Evolutionary conservation across 2,888 invertebrate genomes (phyloP), one percentile per base, ranked within the genome.

Genomic region (Aproaerema taeniolella): DNA sequence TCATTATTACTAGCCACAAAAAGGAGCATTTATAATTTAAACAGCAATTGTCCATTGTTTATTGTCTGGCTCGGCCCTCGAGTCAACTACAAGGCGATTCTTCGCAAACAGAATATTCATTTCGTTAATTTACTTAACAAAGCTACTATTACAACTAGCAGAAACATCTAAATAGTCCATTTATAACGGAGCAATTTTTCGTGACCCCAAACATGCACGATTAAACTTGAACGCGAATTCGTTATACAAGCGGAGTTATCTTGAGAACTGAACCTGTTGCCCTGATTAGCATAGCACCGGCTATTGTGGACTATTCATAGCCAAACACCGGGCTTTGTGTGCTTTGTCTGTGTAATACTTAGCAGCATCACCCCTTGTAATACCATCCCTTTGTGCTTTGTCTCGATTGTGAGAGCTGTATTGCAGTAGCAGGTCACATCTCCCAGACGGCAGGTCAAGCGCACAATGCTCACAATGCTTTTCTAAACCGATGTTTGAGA

Each of bases 161-260:
- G 67, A 70, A 74, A 79, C 77, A 72, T 80, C 81, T 75, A 80
- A 81, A 82, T 82, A 80, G 67, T 67, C 56, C 70, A 65, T 79
- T 79, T 74, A 73, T 63, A 72, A 33, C 10, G 30, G 37, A 36
- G 40, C 43, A 40, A 43, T 43, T 37, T 40, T 40, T 36, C 37
- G 33, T 25, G 38, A 38, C 37, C 74, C 70, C 57, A 67, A 65
- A 70, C 67, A 83, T 72, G 85, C 76, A 76, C 86, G 79, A 85
- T 86, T 86, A 75, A 83, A 83, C 81, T 58, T 63, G 66, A 74
- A 82, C 77, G 86, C 86, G 71, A 83, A 86, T 86, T 86, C 86
- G 86, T 86, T 86, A 82, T 81, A 86, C 86, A 85, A 52, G 72
- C 55, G 73, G 72, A 68, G 65, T 86, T 86, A 85, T 82, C 80